Base-by-base conservation (phyloP, 2,797 vertebrate species). In the Botia kubotai region DNA sequence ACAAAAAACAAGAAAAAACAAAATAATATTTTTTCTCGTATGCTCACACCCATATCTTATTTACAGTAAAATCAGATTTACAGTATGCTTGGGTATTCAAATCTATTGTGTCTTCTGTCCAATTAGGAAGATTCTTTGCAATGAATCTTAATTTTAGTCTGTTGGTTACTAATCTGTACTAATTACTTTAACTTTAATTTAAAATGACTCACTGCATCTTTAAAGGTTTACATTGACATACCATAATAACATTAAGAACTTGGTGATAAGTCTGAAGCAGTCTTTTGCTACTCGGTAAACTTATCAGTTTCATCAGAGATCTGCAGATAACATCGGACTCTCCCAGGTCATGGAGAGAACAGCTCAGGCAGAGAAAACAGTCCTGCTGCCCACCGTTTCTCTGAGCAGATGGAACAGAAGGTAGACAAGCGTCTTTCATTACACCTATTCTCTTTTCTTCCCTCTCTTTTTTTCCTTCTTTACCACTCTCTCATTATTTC, bases 341-440 rank as follows among this genome's bases (percentile, higher is more conserved):
- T 93, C 96, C 82, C 94, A 96, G 89, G 95, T 95, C 0, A 87
- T 93, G 96, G 1, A 55, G 17, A 55, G 4, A 19, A 55, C 43
- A 46, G 92, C 93, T 1, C 95, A 94, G 58, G 96, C 95, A 0
- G 94, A 97, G 91, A 94, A 88, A 83, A 93, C 96, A 82, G 97
- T 98, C 88, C 86, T 87, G 33, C 92, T 92, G 43, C 92, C 97
- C 86, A 95, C 90, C 2, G 93, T 96, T 87, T 89, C 95, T 5
- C 92, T 97, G 60, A 89, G 87, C 0, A 94, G 95, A 72, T 95
- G 96, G 1, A 7, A 91, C 0, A 94, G 95, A 71, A 90, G 95
- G 97, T 97, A 89, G 36, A 62, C 66, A 58, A 19, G 23, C 66
- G 48, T 70, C 39, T 55, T 60, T 78, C 17, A 36, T 52, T 72